Conservation (phyloP, 2,888 invertebrate genomes). For the Alentia gelatinosa region DNA sequence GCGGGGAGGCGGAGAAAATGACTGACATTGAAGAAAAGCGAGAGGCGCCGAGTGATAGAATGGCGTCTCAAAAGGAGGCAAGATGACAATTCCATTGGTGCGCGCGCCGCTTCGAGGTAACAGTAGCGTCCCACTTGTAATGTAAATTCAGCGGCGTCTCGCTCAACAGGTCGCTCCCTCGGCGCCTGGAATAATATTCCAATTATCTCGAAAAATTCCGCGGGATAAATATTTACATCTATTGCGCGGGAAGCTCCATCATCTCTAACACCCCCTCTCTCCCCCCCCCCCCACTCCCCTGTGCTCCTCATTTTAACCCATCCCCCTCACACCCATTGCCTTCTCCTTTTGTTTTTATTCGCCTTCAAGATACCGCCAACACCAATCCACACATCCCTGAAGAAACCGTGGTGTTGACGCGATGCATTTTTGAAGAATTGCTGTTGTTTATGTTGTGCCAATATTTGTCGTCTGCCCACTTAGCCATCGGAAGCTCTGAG, state of each 20-base stretch:
- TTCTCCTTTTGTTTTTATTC: not conserved
- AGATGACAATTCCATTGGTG: not conserved
- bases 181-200: not conserved
- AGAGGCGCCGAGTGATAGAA: not conserved
- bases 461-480: not conserved
- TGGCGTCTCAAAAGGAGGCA: not conserved
- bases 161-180: not conserved
- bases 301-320: too few relatives aligned
- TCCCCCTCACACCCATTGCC: not conserved
- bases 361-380: not conserved
- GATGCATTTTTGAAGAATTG: not conserved
- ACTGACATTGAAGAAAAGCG: not conserved
- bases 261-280: not conserved
- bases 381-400: not conserved
- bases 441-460: not conserved
- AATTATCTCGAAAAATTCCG: not conserved
- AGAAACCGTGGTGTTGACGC: not conserved
- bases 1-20: not conserved
- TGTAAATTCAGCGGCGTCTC: not conserved
- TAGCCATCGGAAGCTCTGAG: not conserved
- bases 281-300: not conserved
- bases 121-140: not conserved
- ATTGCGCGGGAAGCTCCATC: not conserved
- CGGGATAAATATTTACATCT: slow-evolving; percentile 1
- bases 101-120: not conserved